Evolutionary conservation across 2,888 invertebrate species (phyloP).

Genomic region (Leptinotarsa juncta): DNA sequence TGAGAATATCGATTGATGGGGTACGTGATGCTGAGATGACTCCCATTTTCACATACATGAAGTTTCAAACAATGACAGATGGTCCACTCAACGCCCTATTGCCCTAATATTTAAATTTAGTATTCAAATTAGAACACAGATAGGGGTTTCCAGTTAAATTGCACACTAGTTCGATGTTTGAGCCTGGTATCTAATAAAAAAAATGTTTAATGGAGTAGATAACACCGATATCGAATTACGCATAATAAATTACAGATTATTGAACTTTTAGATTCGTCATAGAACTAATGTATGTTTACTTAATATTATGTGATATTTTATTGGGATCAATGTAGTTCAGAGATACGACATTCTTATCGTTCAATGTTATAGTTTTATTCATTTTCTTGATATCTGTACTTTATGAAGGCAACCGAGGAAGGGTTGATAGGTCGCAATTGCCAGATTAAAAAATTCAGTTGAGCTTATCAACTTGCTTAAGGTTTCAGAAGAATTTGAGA

Average conservation of each 20-base stretch:
- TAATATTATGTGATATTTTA: not conserved
- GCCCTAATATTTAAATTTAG: slow-evolving; percentile 9
- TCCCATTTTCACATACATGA: slow-evolving; percentile 9
- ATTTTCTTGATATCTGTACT: not conserved
- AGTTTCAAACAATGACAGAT: slow-evolving; percentile 16
- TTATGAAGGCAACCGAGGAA: no score
- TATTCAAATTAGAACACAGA: slow-evolving; percentile 5
- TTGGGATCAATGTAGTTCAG: slow-evolving; percentile 1
- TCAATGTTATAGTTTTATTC: not conserved
- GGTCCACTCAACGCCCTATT: slow-evolving; percentile 16
- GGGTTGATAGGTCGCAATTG: no score
- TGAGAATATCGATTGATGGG: slow-evolving; percentile 15
- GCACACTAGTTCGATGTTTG: not conserved
- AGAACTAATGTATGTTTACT: not conserved
- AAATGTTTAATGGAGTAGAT: slow-evolving; percentile 3
- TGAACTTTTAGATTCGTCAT: slow-evolving; percentile 2
- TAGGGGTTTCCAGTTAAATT: slow-evolving; percentile 10
- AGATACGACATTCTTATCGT: slow-evolving; percentile 9
- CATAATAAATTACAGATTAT: slow-evolving; percentile 6
- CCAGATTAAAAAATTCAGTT: no score
- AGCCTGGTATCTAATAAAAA: slow-evolving; percentile 7
- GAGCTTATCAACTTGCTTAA: no score
- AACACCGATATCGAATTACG: slow-evolving; percentile 15
- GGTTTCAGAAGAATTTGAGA: no score
- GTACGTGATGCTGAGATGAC: slow-evolving; percentile 17